These are phyloP conservation scores for Forpus xanthops DNA, from an alignment of 2,797 vertebrate genomes.

Conservation along the genomic window DNA sequence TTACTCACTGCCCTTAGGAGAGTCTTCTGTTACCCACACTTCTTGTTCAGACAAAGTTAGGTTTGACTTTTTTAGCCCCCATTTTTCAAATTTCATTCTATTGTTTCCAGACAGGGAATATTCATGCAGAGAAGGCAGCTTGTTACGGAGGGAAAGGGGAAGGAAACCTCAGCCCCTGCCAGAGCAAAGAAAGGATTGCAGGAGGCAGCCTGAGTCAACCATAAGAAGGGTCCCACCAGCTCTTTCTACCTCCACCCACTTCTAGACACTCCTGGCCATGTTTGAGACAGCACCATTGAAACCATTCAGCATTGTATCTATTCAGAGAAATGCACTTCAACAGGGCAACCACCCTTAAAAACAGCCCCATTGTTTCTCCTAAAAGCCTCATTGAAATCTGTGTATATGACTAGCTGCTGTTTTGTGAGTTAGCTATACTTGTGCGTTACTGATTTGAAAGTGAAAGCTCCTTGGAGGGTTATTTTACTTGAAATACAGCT, in stretches of 20 bases:
- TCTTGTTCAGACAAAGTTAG: neutral
- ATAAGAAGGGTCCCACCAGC: constrained; percentile 32
- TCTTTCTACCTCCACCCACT: constrained; percentile 60
- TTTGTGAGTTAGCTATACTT: constrained; percentile 41
- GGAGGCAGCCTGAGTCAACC: constrained; percentile 40
- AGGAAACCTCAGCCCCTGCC: neutral
- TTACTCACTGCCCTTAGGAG: neutral
- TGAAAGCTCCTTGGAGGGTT: constrained; percentile 41
- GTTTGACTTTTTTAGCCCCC: neutral
- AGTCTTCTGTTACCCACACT: neutral
- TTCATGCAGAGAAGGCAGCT: neutral
- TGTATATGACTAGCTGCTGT: constrained; percentile 52
- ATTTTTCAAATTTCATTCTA: neutral
- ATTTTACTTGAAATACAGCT: constrained; percentile 29
- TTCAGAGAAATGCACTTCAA: constrained; percentile 61
- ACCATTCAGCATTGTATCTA: constrained; percentile 62
- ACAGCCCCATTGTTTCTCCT: constrained; percentile 52
- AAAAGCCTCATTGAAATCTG: constrained; percentile 60
- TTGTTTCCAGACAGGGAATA: neutral
- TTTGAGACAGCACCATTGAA: constrained; percentile 65
- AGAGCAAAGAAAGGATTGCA: constrained; percentile 31
- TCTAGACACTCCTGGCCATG: constrained; percentile 59
- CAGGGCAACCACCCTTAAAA: constrained; percentile 57
- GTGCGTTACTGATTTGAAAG: constrained; percentile 24
- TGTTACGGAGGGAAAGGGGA: neutral